Base-by-base conservation (phyloP, 2,888 invertebrate species). In the Galerucella calmariensis region DNA sequence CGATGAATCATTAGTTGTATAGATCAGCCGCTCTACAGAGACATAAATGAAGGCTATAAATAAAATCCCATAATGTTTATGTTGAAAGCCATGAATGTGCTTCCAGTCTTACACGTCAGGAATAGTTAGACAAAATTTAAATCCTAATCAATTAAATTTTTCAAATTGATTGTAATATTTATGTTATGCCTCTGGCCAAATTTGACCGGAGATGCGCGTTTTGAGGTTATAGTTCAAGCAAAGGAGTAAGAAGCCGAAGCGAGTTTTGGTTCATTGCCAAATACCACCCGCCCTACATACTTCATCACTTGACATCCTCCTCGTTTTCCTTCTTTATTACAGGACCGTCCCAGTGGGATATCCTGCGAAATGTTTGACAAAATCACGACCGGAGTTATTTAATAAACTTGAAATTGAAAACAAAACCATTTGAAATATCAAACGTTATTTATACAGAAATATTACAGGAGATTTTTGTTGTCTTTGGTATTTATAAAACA, bases 181-280 rank as follows among this genome's bases (percentile, higher is more conserved):
- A 71, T 24, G 78, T 78, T 74, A 77, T 75, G 76, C 77, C 71
- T 48, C 35, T 27, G 62, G 35, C 62, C 62, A 14, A 12, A 27
- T 14, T 24, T 35, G 27, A 62, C 62, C 62, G 62, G 62, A 24
- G 14, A 62, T 62, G 27, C 53, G 70, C 70, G 51, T 62, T 74
- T 69, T 62, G 72, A 73, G 72, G 69, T 72, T 73, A 74, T 69
- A 67, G 62, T 69, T 59, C 53, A 59, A 70, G 69, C 61, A 46
- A 44, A 69, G 70, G 70, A 63, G 24, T 51, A 63, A 48, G 56
- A 51, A 46, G 59, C 62, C 59, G 35, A 66, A 71, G 76, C 74
- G 75, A 69, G 70, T 78, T 65, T 80, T 82, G 82, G 81, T 74
- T 69, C 72, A 71, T 65, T 80, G 81, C 82, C 82, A 82, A 80